Percentiles rank a stretch among this genome's conserved stretches.
phyloP scores from a whole-genome alignment of 2,113 vertebrate genomes.

The Perca flavescens region DNA sequence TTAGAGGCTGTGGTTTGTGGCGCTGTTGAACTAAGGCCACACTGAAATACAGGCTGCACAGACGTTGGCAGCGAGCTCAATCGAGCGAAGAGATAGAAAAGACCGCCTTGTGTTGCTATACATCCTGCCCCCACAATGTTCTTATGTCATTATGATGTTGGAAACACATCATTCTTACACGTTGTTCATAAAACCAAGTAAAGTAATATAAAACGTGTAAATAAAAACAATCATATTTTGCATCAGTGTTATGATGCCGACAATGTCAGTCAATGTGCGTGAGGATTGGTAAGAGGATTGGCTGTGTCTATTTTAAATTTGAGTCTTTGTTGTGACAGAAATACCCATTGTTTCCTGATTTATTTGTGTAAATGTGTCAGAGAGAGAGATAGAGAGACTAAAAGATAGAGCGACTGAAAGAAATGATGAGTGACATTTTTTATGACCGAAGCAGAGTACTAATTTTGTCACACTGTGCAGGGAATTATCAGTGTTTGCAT shows the following conservation, averaged over 20 bases:
- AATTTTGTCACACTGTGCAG: constrained; percentile 45
- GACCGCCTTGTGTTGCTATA: background rate
- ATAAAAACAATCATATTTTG: background rate
- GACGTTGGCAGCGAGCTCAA: no score
- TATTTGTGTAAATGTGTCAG: constrained; percentile 20
- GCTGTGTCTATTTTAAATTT: constrained; percentile 25
- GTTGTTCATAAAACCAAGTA: background rate
- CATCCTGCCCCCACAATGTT: background rate
- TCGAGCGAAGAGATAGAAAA: no score
- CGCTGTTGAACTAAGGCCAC: background rate
- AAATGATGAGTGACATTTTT: constrained; percentile 58
- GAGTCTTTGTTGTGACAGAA: constrained; percentile 61
- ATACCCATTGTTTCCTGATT: constrained; percentile 16
- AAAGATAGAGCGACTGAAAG: constrained; percentile 21
- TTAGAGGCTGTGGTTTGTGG: background rate
- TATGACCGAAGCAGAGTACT: constrained; percentile 47
- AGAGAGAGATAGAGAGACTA: background rate
- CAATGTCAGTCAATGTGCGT: constrained; percentile 8
- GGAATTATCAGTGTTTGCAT: constrained; percentile 46
- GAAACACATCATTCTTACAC: background rate
- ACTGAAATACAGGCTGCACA: no score
- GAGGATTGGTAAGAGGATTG: constrained; percentile 8
- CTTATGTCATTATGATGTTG: background rate
- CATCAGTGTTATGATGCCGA: constrained; percentile 3
- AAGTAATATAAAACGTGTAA: background rate